Evolutionary conservation across 2,797 vertebrate species (phyloP), one percentile per base, ranked within the genome.

Genomic region (Pygocentrus nattereri): DNA sequence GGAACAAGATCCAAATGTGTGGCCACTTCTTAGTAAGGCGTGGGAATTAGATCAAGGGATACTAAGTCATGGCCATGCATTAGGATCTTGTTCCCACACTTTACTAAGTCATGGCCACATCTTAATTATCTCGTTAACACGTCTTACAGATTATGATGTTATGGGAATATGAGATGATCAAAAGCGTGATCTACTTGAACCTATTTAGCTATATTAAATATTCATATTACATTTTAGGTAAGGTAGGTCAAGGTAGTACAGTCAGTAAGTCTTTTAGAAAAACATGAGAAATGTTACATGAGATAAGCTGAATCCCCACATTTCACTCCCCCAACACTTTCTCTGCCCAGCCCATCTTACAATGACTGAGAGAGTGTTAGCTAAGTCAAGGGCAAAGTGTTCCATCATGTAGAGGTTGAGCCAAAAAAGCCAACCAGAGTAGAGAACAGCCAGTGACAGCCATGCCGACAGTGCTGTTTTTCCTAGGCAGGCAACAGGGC

Each of bases 321-420:
- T 30, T 44, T 61, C 69, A 84, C 76, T 58, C 62, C 72, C 86
- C 74, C 69, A 38, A 50, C 82, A 83, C 83, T 58, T 69, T 65
- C 64, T 61, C 68, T 87, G 61, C 81, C 80, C 78, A 67, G 74
- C 47, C 62, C 61, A 75, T 73, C 64, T 69, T 83, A 81, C 83
- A 79, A 59, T 75, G 30, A 34, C 75, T 87, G 85, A 62, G 83
- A 80, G 87, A 85, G 84, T 83, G 81, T 72, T 69, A 74, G 76
- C 61, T 67, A 78, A 74, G 81, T 83, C 76, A 83, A 83, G 76
- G 76, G 82, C 82, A 83, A 75, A 75, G 71, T 68, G 62, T 83
- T 83, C 76, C 67, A 74, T 83, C 82, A 83, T 79, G 62, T 62
- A 69, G 76, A 81, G 78, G 58, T 67, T 25, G 74, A 61, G 84